phyloP scores from a whole-genome alignment of 1,140 invertebrate genomes.

The Triops longicaudatus region DNA sequence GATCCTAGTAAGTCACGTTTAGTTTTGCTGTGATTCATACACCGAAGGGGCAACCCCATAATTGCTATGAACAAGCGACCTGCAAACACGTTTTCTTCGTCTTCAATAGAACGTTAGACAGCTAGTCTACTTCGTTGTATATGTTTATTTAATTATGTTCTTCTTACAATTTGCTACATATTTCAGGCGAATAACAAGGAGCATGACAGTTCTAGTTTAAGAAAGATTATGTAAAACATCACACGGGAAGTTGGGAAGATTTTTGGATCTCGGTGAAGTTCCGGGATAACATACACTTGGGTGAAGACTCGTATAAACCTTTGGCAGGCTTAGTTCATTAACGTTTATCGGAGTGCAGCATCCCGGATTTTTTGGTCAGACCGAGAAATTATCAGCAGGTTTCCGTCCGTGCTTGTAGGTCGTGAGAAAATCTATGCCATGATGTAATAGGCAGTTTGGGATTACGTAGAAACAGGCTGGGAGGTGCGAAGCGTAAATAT shows the following conservation, averaged over 20 bases:
- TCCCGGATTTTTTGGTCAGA: slow-evolving; percentile 2
- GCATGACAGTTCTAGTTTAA: background rate
- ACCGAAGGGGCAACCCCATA: background rate
- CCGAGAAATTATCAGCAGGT: background rate
- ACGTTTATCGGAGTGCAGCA: background rate
- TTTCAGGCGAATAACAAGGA: too few relatives aligned
- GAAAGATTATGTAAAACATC: background rate
- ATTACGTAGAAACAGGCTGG: background rate
- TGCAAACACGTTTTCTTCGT: background rate
- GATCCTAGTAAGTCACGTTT: background rate
- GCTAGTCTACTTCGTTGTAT: background rate
- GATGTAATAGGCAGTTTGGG: background rate
- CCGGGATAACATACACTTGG: background rate
- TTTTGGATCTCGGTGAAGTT: background rate
- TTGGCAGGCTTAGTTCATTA: background rate
- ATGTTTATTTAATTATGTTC: too few relatives aligned
- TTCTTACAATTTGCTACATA: too few relatives aligned
- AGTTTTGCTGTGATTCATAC: background rate
- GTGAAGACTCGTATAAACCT: background rate
- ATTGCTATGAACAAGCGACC: background rate
- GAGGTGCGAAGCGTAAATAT: background rate
- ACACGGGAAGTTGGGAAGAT: background rate
- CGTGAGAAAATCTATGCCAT: slow-evolving; percentile 4
- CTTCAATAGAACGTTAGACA: background rate
- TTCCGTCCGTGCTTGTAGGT: slow-evolving; percentile 4